Conservation (phyloP, 64 coral and sea anemone genomes). For the Montipora foliosa region DNA sequence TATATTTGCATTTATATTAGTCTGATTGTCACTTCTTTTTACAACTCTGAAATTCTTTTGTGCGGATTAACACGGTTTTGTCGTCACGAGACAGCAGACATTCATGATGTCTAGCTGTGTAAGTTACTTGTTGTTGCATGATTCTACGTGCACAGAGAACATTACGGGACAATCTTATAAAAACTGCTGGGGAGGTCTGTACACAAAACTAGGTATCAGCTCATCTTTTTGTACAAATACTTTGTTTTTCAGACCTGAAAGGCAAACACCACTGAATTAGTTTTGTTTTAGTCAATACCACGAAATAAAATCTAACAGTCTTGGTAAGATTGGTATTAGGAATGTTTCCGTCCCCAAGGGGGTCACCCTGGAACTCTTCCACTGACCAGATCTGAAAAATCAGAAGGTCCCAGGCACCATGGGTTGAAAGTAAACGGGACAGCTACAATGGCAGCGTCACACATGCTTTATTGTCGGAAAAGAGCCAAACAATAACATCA, state of each 20-base stretch:
- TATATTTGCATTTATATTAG: constrained; percentile 36
- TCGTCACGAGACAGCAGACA: not conserved
- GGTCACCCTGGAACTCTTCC: too few species aligned
- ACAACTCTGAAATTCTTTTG: constrained; percentile 26
- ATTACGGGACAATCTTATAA: constrained; percentile 41
- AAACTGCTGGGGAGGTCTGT: constrained; percentile 40
- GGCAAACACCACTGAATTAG: not conserved
- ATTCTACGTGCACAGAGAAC: constrained; percentile 20
- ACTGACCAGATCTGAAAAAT: too few species aligned
- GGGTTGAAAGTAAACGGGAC: too few species aligned
- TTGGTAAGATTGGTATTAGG: too few species aligned
- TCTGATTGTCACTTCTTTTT: not conserved
- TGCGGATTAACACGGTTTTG: not conserved
- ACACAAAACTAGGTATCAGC: constrained; percentile 49
- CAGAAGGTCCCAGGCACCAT: too few species aligned
- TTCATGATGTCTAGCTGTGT: not conserved
- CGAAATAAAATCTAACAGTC: too few species aligned
- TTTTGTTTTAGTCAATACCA: not conserved
- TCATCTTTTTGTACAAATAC: constrained; percentile 59
- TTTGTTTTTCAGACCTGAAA: constrained; percentile 23
- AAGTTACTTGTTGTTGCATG: not conserved
- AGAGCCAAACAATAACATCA: too few species aligned
- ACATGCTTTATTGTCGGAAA: too few species aligned
- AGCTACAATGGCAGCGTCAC: too few species aligned
- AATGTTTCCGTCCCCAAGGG: too few species aligned